Base-by-base conservation (phyloP, 2,888 invertebrate species). In the Capitulum mitella region DNA sequence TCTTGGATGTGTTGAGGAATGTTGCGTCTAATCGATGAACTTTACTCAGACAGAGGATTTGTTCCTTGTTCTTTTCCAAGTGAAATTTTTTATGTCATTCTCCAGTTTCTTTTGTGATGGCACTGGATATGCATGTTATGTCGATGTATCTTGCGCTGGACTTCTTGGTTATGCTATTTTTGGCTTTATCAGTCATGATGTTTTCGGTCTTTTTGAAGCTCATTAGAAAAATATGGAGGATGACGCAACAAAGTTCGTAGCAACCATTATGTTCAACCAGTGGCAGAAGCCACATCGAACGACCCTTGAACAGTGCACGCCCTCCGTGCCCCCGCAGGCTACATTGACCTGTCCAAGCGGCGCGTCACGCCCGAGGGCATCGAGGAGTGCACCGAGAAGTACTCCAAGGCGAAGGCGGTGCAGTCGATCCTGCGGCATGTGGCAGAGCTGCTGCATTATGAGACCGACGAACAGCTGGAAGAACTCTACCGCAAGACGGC, bases 291-390 rank as follows among this genome's bases (percentile, higher is more conserved):
- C n/a, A 3, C 51, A 51, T 3, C 43, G 43, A 43, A 43, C 43
- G 43, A 51, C n/a, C n/a, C n/a, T n/a, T n/a, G n/a, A n/a, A n/a
- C n/a, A n/a, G n/a, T n/a, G n/a, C n/a, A n/a, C n/a, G n/a, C n/a
- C n/a, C n/a, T n/a, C n/a, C n/a, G n/a, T n/a, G n/a, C 26, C 29
- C 78, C 84, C 86, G 12, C 85, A 94, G 94, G 95, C 84, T 99
- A 99, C 86, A 99, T 99, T 86, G 99, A 99, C 90, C 90, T 99
- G 84, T 99, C 98, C 81, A 99, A 99, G 88, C 91, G 99, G 86
- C 91, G 99, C 87, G 99, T 99, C 1, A 98, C 98, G 0, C 92
- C 95, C 0, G 99, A 99, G 87, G 99, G 99, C 87, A 94, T 98
- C 80, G 93, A 96, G 84, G 97, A 97, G 86, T 99, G 99, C 86